Percentiles rank a stretch among this genome's conserved stretches.
Evolutionary conservation across 1,140 invertebrate species (phyloP).

Genomic region (Drosophila murphyi): DNA sequence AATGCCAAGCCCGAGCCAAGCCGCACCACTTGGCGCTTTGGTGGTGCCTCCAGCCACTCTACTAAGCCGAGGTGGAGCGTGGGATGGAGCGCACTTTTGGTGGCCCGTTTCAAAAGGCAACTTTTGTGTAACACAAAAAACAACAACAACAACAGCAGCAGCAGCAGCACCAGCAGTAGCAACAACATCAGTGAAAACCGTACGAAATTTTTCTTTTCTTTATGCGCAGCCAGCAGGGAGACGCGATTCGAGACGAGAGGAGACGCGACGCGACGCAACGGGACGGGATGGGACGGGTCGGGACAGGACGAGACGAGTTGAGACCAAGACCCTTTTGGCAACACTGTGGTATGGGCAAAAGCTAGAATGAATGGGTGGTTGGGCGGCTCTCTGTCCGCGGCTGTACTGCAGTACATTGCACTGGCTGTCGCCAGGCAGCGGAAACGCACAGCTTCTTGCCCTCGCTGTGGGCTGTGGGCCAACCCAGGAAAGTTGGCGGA

Average conservation of each 20-base stretch:
- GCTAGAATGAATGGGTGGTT: background rate
- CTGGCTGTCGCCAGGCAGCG: constrained; percentile 45
- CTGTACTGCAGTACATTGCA: constrained; percentile 65
- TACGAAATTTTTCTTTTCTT: constrained; percentile 81
- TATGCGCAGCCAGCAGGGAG: constrained; percentile 62
- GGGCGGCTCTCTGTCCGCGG: constrained; percentile 39
- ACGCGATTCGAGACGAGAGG: constrained; percentile 7
- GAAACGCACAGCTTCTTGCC: constrained; percentile 78
- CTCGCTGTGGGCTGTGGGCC: constrained; percentile 60
- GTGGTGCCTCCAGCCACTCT: constrained; percentile 31
- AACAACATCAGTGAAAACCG: constrained; percentile 61
- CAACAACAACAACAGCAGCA: constrained; percentile 26
- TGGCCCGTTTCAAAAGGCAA: constrained; percentile 72
- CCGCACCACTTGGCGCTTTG: constrained; percentile 54
- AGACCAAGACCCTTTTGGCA: constrained; percentile 62
- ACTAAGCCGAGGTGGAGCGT: constrained; percentile 22
- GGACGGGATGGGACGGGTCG: constrained; percentile 31
- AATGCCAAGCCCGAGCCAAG: constrained; percentile 68
- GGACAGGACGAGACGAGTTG: constrained; percentile 23
- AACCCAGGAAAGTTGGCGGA: constrained; percentile 72
- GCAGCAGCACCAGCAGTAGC: constrained; percentile 20
- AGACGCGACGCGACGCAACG: constrained; percentile 26
- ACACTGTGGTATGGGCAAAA: constrained; percentile 21
- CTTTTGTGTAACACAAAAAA: constrained; percentile 65
- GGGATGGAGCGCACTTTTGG: constrained; percentile 52